Evolutionary conservation across 2,888 invertebrate species (phyloP).

Genomic region (Dasysyrphus tricinctus): DNA sequence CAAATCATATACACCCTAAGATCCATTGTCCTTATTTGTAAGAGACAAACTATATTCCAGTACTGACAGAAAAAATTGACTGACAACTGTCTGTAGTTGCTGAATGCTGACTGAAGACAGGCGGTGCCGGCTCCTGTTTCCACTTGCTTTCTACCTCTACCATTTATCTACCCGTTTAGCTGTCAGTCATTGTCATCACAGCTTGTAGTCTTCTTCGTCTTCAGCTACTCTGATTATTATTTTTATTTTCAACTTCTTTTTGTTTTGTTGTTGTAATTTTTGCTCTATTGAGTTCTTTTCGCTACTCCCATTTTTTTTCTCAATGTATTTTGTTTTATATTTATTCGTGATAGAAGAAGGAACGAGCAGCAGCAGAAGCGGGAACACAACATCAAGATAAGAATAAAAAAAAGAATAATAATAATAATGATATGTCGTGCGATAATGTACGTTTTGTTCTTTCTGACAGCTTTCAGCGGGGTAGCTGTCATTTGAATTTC

Average conservation of each 20-base stretch:
- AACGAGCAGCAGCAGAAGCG: background rate
- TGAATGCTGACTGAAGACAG: slow-evolving; percentile 44
- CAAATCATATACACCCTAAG: background rate
- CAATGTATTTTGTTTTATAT: background rate
- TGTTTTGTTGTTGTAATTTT: slow-evolving; percentile 14
- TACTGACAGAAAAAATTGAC: slow-evolving; percentile 58
- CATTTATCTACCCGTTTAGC: slow-evolving; percentile 57
- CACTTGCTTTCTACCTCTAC: slow-evolving; percentile 39
- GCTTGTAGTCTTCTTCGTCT: slow-evolving; percentile 18
- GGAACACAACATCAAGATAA: slow-evolving; percentile 66
- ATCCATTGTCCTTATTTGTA: slow-evolving; percentile 44
- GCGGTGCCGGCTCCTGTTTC: slow-evolving; percentile 39
- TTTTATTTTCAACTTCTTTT: slow-evolving; percentile 60
- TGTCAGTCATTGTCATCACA: slow-evolving; percentile 54
- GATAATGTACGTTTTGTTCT: slow-evolving; percentile 75
- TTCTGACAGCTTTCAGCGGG: slow-evolving; percentile 74
- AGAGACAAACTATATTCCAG: slow-evolving; percentile 44
- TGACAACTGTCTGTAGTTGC: slow-evolving; percentile 44
- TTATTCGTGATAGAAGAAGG: slow-evolving; percentile 26
- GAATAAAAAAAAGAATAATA: slow-evolving; percentile 53
- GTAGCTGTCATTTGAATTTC: slow-evolving; percentile 71
- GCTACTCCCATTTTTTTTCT: slow-evolving; percentile 14
- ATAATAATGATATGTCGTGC: slow-evolving; percentile 75
- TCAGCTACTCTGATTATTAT: slow-evolving; percentile 60
- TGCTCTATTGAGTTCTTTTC: slow-evolving; percentile 59